Base-by-base conservation (phyloP, 2,888 invertebrate species). In the Meta bourneti region DNA sequence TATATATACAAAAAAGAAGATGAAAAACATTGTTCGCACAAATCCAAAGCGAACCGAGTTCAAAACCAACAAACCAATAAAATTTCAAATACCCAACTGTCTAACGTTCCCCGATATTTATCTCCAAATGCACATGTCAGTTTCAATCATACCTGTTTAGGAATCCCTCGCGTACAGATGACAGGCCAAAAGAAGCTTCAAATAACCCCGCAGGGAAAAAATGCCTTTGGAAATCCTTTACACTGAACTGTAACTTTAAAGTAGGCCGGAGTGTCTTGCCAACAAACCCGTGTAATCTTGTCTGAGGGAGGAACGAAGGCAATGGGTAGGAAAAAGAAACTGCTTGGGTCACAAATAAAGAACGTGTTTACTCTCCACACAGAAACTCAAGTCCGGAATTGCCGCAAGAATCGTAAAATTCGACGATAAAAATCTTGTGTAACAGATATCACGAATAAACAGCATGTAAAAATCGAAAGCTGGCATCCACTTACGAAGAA, bases 331-430 rank as follows among this genome's bases (percentile, higher is more conserved):
- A 34, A 11, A n/a, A 19, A 74, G 19, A 74, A 74, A 74, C 74
- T n/a, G 69, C 70, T 48, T 11, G 69, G 70, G 13, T 49, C 16
- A 77, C 85, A 85, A 78, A 85, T 85, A 85, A 78, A 77, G 85
- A 77, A 70, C 77, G 75, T 85, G 83, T 83, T 83, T 83, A 83
- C 83, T 72, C 69, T 71, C 69, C 20, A 20, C n/a, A 49, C 13
- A 52, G 13, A 20, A 72, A 83, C 52, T 74, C 20, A 52, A 51
- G 72, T 83, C 83, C 72, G 74, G 72, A 72, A 74, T 83, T 71
- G 49, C 71, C 19, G 16, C 11, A 19, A 52, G 34, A 20, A 34
- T 74, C 72, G 48, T 72, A 83, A 83, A 72, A 72, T 51, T 71
- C 20, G 11, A 70, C 48, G 71, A 81, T 81, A 70, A 81, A 20